Percentiles rank a stretch among this genome's conserved stretches.
These are phyloP conservation scores for Sus cebifrons DNA, from an alignment of 2,797 vertebrate genomes.

Conservation along the genomic window DNA sequence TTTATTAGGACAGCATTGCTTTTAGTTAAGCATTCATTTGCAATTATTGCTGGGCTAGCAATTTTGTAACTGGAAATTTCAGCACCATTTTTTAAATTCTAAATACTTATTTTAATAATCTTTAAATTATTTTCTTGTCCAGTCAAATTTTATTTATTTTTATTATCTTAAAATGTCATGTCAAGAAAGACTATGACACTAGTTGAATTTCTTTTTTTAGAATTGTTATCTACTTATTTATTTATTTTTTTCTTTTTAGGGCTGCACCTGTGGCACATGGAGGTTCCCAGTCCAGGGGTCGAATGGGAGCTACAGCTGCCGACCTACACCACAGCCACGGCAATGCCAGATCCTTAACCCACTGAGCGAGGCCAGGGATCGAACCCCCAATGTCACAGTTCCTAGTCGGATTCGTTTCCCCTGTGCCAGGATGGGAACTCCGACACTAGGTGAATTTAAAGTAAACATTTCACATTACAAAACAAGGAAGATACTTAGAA, in stretches of 20 bases:
- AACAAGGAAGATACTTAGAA: neutral
- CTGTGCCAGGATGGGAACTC: no score
- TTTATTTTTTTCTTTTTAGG: no score
- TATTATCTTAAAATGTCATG: conserved; percentile 18
- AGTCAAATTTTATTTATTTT: conserved; percentile 27
- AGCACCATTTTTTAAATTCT: neutral
- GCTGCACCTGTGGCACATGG: no score
- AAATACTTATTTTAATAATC: neutral
- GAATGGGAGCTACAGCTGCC: no score
- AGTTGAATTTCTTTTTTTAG: neutral
- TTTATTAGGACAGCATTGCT: neutral
- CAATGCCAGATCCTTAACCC: no score
- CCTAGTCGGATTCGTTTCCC: no score
- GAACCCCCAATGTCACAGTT: no score
- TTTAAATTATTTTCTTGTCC: neutral
- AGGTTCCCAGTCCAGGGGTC: no score
- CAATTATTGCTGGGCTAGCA: neutral
- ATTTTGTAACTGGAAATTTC: neutral
- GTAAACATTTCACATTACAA: neutral
- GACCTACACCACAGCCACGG: no score
- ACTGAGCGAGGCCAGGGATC: no score
- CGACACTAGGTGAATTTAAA: conserved; percentile 9
- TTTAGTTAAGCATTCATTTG: neutral
- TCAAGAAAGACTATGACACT: neutral
- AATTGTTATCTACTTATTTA: no score